Percentiles rank a stretch among this genome's conserved stretches.
Conservation (phyloP, 2,888 invertebrate species). For the Apeira syringaria region DNA sequence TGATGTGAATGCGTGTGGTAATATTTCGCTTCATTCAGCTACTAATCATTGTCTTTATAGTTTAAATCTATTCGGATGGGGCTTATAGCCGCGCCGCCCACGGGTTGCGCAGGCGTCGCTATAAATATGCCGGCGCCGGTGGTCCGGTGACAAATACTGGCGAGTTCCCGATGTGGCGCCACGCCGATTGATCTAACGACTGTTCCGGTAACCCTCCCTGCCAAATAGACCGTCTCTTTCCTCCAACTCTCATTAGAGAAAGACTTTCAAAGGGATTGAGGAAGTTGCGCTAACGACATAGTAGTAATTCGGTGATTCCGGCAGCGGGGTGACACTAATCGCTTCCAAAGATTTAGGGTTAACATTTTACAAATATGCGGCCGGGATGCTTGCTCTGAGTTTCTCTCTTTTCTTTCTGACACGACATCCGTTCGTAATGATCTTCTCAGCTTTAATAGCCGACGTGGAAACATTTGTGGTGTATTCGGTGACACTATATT, state of each 20-base stretch:
- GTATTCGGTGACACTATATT: constrained; percentile 15
- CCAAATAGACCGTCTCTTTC: constrained; percentile 41
- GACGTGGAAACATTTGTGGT: constrained; percentile 20
- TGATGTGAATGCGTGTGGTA: constrained; percentile 33
- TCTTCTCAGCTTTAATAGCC: constrained; percentile 21
- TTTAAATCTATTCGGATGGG: constrained; percentile 47
- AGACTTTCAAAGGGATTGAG: constrained; percentile 43
- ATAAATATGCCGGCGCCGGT: constrained; percentile 80
- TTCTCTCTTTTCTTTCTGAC: constrained; percentile 38
- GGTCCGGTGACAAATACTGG: constrained; percentile 81
- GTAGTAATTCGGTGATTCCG: constrained; percentile 61
- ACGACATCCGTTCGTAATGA: constrained; percentile 49
- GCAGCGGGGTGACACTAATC: constrained; percentile 63
- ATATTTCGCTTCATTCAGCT: constrained; percentile 39
- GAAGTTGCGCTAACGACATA: constrained; percentile 71
- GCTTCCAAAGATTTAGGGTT: constrained; percentile 51
- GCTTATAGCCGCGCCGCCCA: constrained; percentile 65
- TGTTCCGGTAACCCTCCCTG: constrained; percentile 52
- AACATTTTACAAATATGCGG: constrained; percentile 52
- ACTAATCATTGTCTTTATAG: constrained; percentile 48
- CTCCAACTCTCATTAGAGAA: constrained; percentile 26
- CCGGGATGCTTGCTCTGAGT: constrained; percentile 40
- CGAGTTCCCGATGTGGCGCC: constrained; percentile 67
- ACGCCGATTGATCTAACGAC: constrained; percentile 75
- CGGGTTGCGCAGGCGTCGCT: constrained; percentile 69